These are phyloP conservation scores for Campoplex nolae DNA, from an alignment of 2,888 invertebrate genomes.

Conservation along the genomic window DNA sequence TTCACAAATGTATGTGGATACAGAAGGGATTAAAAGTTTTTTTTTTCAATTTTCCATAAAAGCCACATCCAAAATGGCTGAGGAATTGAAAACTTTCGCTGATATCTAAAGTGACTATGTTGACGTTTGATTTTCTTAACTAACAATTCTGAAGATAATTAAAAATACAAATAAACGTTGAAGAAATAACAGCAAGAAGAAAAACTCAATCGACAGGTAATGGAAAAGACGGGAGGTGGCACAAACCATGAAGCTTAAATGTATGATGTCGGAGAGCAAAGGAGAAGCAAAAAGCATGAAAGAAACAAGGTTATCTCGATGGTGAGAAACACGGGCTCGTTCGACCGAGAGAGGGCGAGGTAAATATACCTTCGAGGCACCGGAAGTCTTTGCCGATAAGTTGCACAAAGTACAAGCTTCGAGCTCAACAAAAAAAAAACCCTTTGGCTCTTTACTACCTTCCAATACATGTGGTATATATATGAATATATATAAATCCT, in stretches of 20 bases:
- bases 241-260: slow-evolving; percentile 1
- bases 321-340: background rate
- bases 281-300: slow-evolving; percentile 21
- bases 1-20: background rate
- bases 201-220: background rate
- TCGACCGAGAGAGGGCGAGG: background rate
- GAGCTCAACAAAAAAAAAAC: slow-evolving; percentile 12
- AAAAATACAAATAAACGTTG: background rate
- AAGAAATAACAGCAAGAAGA: background rate
- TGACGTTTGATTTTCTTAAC: background rate
- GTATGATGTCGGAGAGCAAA: slow-evolving; percentile 3
- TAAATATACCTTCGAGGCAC: slow-evolving; percentile 5
- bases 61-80: background rate
- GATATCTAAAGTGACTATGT: background rate
- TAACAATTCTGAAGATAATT: background rate
- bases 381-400: slow-evolving; percentile 46
- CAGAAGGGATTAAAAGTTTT: background rate
- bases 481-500: background rate
- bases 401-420: slow-evolving; percentile 40
- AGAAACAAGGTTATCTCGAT: slow-evolving; percentile 28
- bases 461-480: background rate
- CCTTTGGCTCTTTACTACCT: slow-evolving; percentile 21
- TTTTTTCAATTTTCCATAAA: background rate
- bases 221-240: background rate
- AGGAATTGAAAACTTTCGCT: background rate